Conservation (phyloP, 2,888 invertebrate genomes). For the Aspidiotus rigidus region DNA sequence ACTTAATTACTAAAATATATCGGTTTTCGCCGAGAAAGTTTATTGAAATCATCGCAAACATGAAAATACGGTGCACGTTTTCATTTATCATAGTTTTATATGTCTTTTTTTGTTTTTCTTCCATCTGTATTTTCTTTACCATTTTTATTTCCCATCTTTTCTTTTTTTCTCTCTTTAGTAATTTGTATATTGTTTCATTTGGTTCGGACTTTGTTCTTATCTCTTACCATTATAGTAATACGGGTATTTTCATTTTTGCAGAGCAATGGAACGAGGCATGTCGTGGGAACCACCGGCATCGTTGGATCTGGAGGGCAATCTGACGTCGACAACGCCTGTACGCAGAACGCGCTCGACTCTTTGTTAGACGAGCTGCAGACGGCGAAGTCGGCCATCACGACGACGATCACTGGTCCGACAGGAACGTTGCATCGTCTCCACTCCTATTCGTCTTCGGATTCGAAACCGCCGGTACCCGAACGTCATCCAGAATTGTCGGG, state of each 20-base stretch:
- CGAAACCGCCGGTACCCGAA: slow-evolving; percentile 74
- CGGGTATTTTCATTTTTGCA: slow-evolving; percentile 12
- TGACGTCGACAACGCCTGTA: slow-evolving; percentile 49
- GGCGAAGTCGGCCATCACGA: slow-evolving; percentile 45
- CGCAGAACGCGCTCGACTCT: slow-evolving; percentile 96
- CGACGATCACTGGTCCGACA: background rate
- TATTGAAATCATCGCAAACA: too few species aligned
- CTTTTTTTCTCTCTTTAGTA: too few species aligned
- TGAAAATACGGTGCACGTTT: too few species aligned
- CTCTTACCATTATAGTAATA: too few species aligned
- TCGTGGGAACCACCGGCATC: slow-evolving; percentile 36
- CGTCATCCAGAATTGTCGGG: slow-evolving; percentile 68
- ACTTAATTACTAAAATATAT: too few species aligned
- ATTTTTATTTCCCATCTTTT: too few species aligned
- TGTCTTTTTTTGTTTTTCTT: too few species aligned
- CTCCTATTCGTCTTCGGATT: slow-evolving; percentile 70
- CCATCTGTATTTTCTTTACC: too few species aligned
- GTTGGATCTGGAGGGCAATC: slow-evolving; percentile 49
- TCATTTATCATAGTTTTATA: too few species aligned
- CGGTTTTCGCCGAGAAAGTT: too few species aligned
- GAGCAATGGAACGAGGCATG: slow-evolving; percentile 36
- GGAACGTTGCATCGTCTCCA: slow-evolving; percentile 60
- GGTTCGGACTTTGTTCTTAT: too few species aligned
- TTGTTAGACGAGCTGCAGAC: slow-evolving; percentile 87
- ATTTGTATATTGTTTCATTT: too few species aligned